A percentile compares a stretch with the other conserved stretches of the same genome.
Conservation (phyloP, 2,113 vertebrate genomes). For the zebrafish (Danio rerio) region DNA sequence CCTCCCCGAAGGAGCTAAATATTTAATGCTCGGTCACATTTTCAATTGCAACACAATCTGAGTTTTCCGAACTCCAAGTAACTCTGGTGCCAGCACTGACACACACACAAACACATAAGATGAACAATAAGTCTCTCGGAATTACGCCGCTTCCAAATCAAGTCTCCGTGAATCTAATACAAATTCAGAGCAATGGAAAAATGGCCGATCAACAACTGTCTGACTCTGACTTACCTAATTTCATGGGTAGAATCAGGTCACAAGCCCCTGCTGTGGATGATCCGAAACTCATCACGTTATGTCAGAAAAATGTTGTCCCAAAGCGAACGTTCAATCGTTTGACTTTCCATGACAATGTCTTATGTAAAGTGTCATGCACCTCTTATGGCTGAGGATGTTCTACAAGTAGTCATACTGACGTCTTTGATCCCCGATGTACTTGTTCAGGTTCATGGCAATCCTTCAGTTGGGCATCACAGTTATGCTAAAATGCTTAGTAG, state of each 20-base stretch:
- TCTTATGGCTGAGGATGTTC: not conserved
- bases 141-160: no score
- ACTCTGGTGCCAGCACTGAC: not conserved
- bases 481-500: slow-evolving; percentile 2
- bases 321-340: slow-evolving; percentile 5
- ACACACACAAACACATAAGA: not conserved
- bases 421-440: slow-evolving; percentile 22
- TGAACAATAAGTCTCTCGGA: no score
- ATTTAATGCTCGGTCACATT: no score
- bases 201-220: not conserved
- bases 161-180: not conserved
- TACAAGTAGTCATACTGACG: not conserved
- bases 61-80: no score
- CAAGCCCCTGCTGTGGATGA: not conserved
- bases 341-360: not conserved
- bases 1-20: no score
- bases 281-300: not conserved
- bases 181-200: not conserved
- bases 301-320: slow-evolving; percentile 8
- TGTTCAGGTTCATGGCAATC: not conserved
- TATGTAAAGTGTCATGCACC: not conserved
- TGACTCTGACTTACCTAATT: not conserved
- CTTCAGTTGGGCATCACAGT: slow-evolving; percentile 15
- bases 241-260: not conserved
- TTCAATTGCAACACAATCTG: not conserved